A percentile compares a stretch with the other conserved stretches of the same genome.
Conservation (phyloP, 1,140 invertebrate species). For the roundworm (Caenorhabditis elegans) region DNA sequence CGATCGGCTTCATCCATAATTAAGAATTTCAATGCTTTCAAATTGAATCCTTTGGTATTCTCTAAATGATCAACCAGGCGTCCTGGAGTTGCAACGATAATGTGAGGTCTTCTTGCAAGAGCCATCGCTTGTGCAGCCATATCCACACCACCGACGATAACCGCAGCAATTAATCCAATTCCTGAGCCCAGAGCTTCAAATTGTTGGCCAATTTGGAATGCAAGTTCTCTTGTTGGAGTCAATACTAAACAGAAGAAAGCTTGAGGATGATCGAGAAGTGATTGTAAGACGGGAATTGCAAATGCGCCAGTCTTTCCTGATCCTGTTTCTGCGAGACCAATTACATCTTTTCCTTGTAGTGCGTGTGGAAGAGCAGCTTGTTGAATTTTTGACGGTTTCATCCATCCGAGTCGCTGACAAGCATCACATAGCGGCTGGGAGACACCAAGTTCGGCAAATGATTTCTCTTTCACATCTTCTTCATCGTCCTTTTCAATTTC, state of each 20-base stretch:
- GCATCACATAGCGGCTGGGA: constrained; percentile 86
- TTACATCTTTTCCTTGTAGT: constrained; percentile 88
- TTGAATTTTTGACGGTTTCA: constrained; percentile 88
- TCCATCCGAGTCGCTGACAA: constrained; percentile 90
- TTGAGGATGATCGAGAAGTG: constrained; percentile 84
- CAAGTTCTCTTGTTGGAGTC: constrained; percentile 94
- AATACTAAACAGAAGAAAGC: constrained; percentile 88
- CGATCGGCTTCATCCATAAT: constrained; percentile 95
- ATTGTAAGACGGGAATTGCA: constrained; percentile 89
- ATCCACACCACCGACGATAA: constrained; percentile 96
- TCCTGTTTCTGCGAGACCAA: constrained; percentile 93
- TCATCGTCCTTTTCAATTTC: constrained; percentile 38
- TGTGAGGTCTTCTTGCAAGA: constrained; percentile 90
- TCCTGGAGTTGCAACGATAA: constrained; percentile 89
- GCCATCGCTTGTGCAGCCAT: constrained; percentile 88
- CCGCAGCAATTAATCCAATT: constrained; percentile 80
- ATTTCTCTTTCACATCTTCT: constrained; percentile 47
- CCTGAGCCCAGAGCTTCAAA: constrained; percentile 81
- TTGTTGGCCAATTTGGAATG: constrained; percentile 90
- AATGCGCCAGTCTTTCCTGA: constrained; percentile 98
- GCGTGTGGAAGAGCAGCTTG: constrained; percentile 86
- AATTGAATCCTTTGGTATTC: constrained; percentile 89
- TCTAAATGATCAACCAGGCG: constrained; percentile 85
- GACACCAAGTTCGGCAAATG: constrained; percentile 72
- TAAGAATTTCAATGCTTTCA: constrained; percentile 83